Evolutionary conservation across 1,140 invertebrate genomes (phyloP).

Genomic region (Wiebesia pumilae): DNA sequence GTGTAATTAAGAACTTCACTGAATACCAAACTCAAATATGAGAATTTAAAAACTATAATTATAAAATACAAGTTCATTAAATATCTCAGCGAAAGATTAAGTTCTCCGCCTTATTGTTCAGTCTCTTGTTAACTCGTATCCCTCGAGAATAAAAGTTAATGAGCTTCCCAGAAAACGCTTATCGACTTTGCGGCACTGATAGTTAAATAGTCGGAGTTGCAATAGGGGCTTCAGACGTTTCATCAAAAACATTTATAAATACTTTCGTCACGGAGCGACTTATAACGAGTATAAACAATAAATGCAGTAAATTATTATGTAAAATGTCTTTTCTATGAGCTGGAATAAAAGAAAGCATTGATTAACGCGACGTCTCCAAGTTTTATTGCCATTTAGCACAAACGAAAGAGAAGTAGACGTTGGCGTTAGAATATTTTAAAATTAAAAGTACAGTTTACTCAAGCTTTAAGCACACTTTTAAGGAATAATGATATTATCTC

Average conservation of each 20-base stretch:
- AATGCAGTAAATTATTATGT: not conserved
- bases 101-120: not conserved
- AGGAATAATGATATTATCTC: not conserved
- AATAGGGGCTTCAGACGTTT: not conserved
- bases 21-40: not conserved
- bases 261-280: not conserved
- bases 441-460: not conserved
- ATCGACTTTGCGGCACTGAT: not conserved
- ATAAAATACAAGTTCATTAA: constrained; percentile 4
- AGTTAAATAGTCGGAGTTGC: constrained; percentile 13
- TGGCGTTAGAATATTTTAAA: not conserved
- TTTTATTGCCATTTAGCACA: not conserved
- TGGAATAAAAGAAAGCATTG: not conserved
- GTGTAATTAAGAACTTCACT: not conserved
- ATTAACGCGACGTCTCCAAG: not conserved
- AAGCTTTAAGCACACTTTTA: not conserved
- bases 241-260: not conserved
- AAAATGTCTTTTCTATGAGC: not conserved
- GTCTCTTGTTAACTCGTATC: not conserved
- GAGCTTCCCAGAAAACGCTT: constrained; percentile 5
- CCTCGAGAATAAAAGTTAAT: not conserved
- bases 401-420: not conserved
- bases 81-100: not conserved
- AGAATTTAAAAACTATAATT: not conserved
- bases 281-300: not conserved